Base-by-base conservation (phyloP, 2,113 vertebrate genomes). In the Alethe diademata region DNA sequence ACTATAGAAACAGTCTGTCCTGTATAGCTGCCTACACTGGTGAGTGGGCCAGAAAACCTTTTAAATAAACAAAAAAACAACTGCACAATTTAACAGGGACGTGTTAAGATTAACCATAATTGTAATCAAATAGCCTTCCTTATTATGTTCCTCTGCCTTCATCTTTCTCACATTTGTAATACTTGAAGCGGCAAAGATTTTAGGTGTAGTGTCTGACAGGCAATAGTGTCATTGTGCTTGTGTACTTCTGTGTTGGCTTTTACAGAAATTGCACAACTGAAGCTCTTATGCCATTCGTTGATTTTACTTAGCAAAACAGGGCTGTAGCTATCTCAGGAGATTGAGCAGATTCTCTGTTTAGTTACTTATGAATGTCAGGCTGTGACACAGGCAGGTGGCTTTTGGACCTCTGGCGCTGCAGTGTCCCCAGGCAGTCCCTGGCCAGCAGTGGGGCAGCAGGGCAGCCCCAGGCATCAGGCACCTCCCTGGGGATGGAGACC, bases 1-100 rank as follows among this genome's bases (percentile, higher is more conserved):
- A 38, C 56, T 94, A 80, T 67, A 84, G 92, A 93, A 93, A 85
- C 69, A 70, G 28, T 53, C 90, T 95, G 78, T 78, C 42, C 88
- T 92, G 36, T 84, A 64, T 51, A 50, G 57, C 83, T 95, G 79
- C 90, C 58, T 92, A 48, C 56, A n/a, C 56, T 60, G 18, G n/a
- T 16, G 19, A 90, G 19, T 10, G 75, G 96, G 78, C 88, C 88
- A 96, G 78, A 71, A 95, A 86, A 78, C 56, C 82, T 92, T 66
- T 76, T 3, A 74, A 96, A 83, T 80, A 97, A 96, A 76, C 36
- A 86, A 60, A 91, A 90, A 87, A 67, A 29, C 87, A 94, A 71
- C 56, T 57, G 56, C 50, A 48, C n/a, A 29, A 3, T 62, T 88
- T 79, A 79, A 69, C 38, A 65, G 47, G 16, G 65, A 9, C n/a